Percentiles rank a stretch among this genome's conserved stretches.
Conservation (phyloP, 2,113 vertebrate species). For the Ovibos moschatus region DNA sequence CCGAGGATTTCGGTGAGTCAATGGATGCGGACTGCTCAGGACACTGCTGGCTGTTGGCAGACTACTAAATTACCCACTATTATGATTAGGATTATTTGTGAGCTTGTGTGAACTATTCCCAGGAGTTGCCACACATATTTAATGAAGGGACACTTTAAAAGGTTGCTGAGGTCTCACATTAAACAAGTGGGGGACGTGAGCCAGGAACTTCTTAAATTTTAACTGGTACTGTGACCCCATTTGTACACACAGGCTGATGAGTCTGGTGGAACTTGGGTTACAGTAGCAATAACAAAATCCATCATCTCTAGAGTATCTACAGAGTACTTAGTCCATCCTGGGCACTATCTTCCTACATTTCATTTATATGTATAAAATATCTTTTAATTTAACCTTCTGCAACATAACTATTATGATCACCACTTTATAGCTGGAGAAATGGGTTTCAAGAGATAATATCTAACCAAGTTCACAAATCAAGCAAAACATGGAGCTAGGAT, state of each 20-base stretch:
- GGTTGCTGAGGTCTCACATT: conserved; percentile 16
- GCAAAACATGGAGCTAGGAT: conserved; percentile 1
- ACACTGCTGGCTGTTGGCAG: background rate
- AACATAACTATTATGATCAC: conserved; percentile 25
- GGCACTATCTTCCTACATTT: background rate
- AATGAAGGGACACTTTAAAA: conserved; percentile 34
- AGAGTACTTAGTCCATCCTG: background rate
- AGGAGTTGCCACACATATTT: conserved; percentile 31
- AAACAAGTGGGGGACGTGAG: background rate
- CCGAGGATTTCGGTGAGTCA: background rate
- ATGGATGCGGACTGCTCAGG: background rate
- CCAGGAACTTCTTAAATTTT: conserved; percentile 46
- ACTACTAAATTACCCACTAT: background rate
- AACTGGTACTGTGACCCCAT: conserved; percentile 9
- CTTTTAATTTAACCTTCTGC: conserved; percentile 40
- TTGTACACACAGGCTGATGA: background rate
- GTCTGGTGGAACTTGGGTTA: background rate
- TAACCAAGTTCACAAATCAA: conserved; percentile 47
- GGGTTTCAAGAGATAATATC: conserved; percentile 17
- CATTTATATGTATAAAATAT: background rate
- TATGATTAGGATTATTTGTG: conserved; percentile 4
- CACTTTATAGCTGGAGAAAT: conserved; percentile 2
- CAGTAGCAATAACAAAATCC: background rate
- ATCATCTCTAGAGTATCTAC: background rate
- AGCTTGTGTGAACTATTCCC: background rate